Base-by-base conservation (phyloP, 2,888 invertebrate species). In the Microchrysa polita region DNA sequence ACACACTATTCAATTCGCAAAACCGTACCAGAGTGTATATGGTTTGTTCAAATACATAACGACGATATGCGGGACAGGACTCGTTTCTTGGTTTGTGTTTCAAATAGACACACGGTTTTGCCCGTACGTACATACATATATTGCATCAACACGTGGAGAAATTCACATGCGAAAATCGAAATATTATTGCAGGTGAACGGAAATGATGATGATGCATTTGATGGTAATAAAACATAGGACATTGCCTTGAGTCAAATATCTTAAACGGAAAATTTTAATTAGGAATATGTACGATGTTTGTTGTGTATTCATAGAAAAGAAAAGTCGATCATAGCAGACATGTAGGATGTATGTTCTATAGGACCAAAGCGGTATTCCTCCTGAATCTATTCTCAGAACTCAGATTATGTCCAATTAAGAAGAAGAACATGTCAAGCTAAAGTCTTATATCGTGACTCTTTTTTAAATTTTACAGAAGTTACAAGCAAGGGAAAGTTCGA, bases 131-230 rank as follows among this genome's bases (percentile, higher is more conserved):
- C 14, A 5, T 57, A 14, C 22, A 42, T 42, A 7, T 57, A 12
- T n/a, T 12, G 22, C 57, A 20, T 57, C 57, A 57, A 20, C 67
- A 69, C 42, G 57, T 57, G 57, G 57, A 18, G 18, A 55, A 12
- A 18, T 57, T 57, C 69, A 69, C 69, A 69, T 69, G 69, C 57
- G 69, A 69, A 67, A 57, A 69, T 40, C 42, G 18, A 69, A 69
- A 69, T 69, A 69, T 69, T 69, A 40, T 69, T 55, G n/a, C 69
- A 69, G 69, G 69, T 69, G 69, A 69, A 69, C 14, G 7, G 27
- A 40, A 69, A 7, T 57, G 34, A 55, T 34, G 69, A 7, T 57
- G 34, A 55, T 34, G 69, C 23, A n/a, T 59, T n/a, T 10, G 12
- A 57, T 12, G 57, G 57, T 12, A 23, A 34, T n/a, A 7, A 20